Evolutionary conservation across 92 coral and sea anemone species (phyloP), one percentile per base, ranked within the genome.

Genomic region (Zoanthus sociatus): DNA sequence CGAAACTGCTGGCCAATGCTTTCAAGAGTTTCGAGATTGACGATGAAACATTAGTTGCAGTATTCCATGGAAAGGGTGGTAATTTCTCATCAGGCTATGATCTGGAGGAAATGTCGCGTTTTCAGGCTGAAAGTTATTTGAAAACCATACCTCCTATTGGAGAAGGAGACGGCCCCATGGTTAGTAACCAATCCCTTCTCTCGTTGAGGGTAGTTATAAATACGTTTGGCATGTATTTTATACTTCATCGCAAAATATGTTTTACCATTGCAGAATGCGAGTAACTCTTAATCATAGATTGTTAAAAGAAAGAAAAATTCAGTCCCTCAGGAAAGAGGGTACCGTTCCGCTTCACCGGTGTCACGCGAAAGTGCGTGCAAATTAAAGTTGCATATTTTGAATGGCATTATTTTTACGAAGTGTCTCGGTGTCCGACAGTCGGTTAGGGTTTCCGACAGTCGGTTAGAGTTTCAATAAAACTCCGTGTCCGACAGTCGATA

Each of bases 151-250:
- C 90, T 0, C 90, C 98, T 12, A 87, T 89, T 54, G 98, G 98
- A 5, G 98, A 94, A 30, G 98, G 95, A 74, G 92, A 92, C 83
- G 98, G 92, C 4, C 93, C 98, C 0, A 87, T 96, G 98, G 98
- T 96, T 33, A 77, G 98, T 83, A 18, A 76, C n/a, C 7, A 7
- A 3, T n/a, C 55, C 10, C 55, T 14, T 9, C 45, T 20, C 20
- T 26, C 15, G 83, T 30, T 70, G 70, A 58, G 83, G 47, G 61
- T 42, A 5, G 3, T 18, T 30, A 32, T 63, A 17, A 63, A 63
- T 5, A 4, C 30, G n/a, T 17, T 11, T 11, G 4, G 10, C 55
- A 50, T 50, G 10, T 9, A 5, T 50, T 50, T 50, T 50, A 50
- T 0, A 50, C 12, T 50, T 11, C 12, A 3, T 11, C 1, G 55